phyloP scores from a whole-genome alignment of 1,140 invertebrate species.

The Micrasema longulum region DNA sequence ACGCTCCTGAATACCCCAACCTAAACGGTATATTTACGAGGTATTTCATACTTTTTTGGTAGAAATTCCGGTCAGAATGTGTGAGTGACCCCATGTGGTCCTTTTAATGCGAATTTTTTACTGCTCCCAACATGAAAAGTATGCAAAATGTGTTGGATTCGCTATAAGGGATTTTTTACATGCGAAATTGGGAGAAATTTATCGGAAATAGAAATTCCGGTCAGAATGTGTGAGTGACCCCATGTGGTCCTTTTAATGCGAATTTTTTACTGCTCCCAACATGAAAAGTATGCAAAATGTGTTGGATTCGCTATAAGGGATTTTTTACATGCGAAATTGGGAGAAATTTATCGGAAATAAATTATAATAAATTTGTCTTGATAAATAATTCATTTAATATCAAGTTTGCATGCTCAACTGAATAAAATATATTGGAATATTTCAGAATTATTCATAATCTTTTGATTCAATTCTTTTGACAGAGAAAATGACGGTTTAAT shows the following conservation, averaged over 20 bases:
- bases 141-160: slow-evolving; percentile 16
- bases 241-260: slow-evolving; percentile 17
- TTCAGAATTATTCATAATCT: too few relatives aligned
- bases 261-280: slow-evolving; percentile 13
- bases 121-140: background rate
- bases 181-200: too few relatives aligned
- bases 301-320: slow-evolving; percentile 6
- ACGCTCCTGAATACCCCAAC: too few relatives aligned
- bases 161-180: background rate
- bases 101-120: slow-evolving; percentile 17
- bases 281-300: slow-evolving; percentile 6
- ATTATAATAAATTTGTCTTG: too few relatives aligned
- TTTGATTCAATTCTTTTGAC: too few relatives aligned
- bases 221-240: slow-evolving; percentile 12
- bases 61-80: slow-evolving; percentile 11
- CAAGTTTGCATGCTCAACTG: too few relatives aligned
- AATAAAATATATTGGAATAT: too few relatives aligned
- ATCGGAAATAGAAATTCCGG: background rate
- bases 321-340: too few relatives aligned
- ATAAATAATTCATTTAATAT: too few relatives aligned
- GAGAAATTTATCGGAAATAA: too few relatives aligned
- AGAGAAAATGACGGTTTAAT: too few relatives aligned
- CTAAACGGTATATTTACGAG: slow-evolving; percentile 17
- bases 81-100: slow-evolving; percentile 13
- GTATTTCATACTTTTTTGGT: background rate